These are phyloP conservation scores for Caenorhabditis sp. DNA, from an alignment of 2,888 invertebrate genomes.

Conservation along the genomic window DNA sequence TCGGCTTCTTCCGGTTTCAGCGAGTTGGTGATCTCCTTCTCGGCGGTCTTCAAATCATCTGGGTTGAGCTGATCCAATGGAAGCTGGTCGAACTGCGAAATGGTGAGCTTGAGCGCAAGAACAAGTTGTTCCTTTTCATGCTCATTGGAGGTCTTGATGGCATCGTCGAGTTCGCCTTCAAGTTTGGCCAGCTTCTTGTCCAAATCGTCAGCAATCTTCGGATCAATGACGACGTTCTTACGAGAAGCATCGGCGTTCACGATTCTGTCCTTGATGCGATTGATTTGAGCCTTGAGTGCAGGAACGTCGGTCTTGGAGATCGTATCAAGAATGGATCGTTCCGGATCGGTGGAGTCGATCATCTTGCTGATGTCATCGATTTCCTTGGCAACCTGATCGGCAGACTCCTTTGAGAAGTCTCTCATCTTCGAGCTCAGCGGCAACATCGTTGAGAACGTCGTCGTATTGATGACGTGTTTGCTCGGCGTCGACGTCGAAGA, in stretches of 20 bases:
- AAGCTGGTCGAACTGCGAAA: constrained; percentile 50
- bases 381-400: constrained; percentile 62
- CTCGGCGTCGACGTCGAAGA: constrained; percentile 70
- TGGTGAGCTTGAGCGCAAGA: constrained; percentile 44
- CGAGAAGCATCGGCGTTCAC: constrained; percentile 51
- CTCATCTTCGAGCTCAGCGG: constrained; percentile 57
- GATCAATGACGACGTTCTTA: constrained; percentile 56
- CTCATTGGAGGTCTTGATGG: constrained; percentile 54
- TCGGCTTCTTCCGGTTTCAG: constrained; percentile 33
- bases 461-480: constrained; percentile 68
- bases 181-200: constrained; percentile 40
- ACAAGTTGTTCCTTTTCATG: constrained; percentile 58
- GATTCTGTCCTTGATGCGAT: constrained; percentile 53
- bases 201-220: constrained; percentile 39
- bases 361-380: constrained; percentile 47
- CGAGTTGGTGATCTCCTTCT: constrained; percentile 13
- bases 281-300: constrained; percentile 60
- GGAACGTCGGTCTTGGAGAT: constrained; percentile 50
- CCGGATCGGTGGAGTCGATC: constrained; percentile 42
- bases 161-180: constrained; percentile 55
- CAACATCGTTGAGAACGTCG: constrained; percentile 59
- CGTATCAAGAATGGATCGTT: constrained; percentile 39
- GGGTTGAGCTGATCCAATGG: constrained; percentile 42
- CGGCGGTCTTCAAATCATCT: constrained; percentile 16
- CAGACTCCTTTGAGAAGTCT: constrained; percentile 60